phyloP scores from a whole-genome alignment of 2,797 vertebrate species.

The Novumbra hubbsi region DNA sequence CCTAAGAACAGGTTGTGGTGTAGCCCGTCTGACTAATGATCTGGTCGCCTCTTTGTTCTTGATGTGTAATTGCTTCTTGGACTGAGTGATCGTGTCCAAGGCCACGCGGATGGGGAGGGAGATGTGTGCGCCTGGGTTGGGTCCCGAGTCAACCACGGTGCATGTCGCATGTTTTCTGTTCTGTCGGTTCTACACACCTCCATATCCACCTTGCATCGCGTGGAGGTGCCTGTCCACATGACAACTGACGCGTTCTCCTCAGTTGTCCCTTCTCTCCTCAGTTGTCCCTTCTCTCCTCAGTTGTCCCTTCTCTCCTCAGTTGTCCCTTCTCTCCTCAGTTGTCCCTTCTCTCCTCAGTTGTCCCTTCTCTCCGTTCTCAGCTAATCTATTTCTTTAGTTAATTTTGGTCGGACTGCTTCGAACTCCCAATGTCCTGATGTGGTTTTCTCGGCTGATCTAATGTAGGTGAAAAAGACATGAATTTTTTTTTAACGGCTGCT shows the following conservation, averaged over 20 bases:
- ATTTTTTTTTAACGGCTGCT: neutral
- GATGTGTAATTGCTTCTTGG: neutral
- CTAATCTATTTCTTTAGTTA: neutral
- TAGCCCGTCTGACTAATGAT: constrained; percentile 4
- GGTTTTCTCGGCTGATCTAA: neutral
- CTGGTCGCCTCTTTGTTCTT: constrained; percentile 1
- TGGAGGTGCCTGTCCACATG: neutral
- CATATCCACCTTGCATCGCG: neutral
- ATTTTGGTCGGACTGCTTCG: neutral
- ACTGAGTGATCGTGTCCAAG: constrained; percentile 1
- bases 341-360: too few species aligned
- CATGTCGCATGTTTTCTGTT: neutral
- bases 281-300: too few species aligned
- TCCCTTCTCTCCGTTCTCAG: neutral
- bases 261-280: too few species aligned
- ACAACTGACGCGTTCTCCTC: neutral
- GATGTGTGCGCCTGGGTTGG: neutral
- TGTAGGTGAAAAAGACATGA: neutral
- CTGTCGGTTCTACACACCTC: neutral
- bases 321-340: too few species aligned
- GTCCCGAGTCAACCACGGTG: neutral
- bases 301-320: too few species aligned
- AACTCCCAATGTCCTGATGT: neutral
- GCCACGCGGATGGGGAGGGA: neutral
- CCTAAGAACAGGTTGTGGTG: neutral